Base-by-base conservation (phyloP, 1,140 invertebrate species). In the Rhynchophorus ferrugineus region DNA sequence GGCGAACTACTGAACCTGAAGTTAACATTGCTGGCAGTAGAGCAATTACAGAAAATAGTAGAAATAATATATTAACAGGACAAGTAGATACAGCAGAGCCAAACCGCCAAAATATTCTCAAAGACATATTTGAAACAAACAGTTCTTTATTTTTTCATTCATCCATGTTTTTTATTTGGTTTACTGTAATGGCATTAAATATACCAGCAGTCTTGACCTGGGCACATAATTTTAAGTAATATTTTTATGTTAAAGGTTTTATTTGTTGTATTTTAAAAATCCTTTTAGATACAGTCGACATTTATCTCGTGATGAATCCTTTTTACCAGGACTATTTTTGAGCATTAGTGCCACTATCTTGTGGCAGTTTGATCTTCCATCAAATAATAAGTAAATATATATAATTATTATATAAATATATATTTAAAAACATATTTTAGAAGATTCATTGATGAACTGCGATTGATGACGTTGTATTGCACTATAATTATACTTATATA, bases 201-300 rank as follows among this genome's bases (percentile, higher is more conserved):
- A 56, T 75, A 3, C 78, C 79, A 1, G 69, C 73, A 16, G 64
- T 76, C 9, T 56, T 82, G 22, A 80, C 78, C 3, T 82, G 80
- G 80, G 75, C 79, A 1, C 73, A 75, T 50, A 79, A 78, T 67
- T 80, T 76, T 47, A 75, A 75, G 79, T 81, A 70, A 72, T n/a
- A n/a, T n/a, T n/a, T n/a, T n/a, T n/a, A n/a, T n/a, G 73, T 73
- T 20, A 20, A 21, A 35, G 9, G 21, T n/a, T 44, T 24, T 44
- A 43, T 22, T 22, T 2, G 6, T 3, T 18, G 16, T 3, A 7
- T 24, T 13, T 44, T 1, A 11, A 0, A 11, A n/a, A 24, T 39
- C 13, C 16, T 68, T 76, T 55, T 57, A 78, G 77, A 56, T 75
- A 74, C 46, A 75, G 61, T 50, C 70, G 70, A 62, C 61, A 67